Conservation (phyloP, 2,113 vertebrate species). For the Zosterops borbonicus region DNA sequence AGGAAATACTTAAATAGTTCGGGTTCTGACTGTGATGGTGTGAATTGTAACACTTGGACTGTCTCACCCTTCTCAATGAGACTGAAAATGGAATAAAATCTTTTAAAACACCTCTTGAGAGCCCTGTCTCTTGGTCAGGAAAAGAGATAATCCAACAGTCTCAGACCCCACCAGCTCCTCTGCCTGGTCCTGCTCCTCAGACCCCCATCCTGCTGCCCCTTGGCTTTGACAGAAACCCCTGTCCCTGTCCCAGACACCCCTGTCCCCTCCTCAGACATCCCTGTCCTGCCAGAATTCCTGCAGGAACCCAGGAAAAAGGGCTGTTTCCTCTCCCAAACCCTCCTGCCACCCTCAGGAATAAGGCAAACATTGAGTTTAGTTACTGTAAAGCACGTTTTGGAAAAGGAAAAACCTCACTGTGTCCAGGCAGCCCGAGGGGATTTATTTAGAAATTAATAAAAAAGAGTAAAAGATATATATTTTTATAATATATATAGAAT, state of each 20-base stretch:
- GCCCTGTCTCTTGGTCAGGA: not conserved
- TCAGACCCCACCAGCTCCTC: not conserved
- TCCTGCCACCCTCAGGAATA: conserved; percentile 24
- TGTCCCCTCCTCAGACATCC: not conserved
- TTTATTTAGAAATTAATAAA: conserved; percentile 23
- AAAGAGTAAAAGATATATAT: conserved; percentile 8
- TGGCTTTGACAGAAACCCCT: not conserved
- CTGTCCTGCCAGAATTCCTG: not conserved
- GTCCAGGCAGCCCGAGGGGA: not conserved
- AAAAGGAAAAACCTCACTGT: not conserved
- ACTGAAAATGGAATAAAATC: not conserved
- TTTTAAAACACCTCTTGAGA: not conserved
- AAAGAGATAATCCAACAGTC: not conserved
- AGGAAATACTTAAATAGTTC: not conserved
- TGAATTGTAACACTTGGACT: not conserved
- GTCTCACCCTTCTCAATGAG: not conserved
- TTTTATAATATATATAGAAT: not conserved
- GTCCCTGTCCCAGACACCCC: not conserved
- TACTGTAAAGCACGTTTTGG: not conserved
- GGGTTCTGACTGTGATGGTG: not conserved
- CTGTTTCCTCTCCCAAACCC: not conserved
- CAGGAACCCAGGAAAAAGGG: not conserved
- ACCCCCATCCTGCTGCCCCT: not conserved
- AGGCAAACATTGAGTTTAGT: conserved; percentile 33
- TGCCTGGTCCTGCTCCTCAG: not conserved